Evolutionary conservation across 2,797 vertebrate genomes (phyloP).

Genomic region (Liasis olivaceus): DNA sequence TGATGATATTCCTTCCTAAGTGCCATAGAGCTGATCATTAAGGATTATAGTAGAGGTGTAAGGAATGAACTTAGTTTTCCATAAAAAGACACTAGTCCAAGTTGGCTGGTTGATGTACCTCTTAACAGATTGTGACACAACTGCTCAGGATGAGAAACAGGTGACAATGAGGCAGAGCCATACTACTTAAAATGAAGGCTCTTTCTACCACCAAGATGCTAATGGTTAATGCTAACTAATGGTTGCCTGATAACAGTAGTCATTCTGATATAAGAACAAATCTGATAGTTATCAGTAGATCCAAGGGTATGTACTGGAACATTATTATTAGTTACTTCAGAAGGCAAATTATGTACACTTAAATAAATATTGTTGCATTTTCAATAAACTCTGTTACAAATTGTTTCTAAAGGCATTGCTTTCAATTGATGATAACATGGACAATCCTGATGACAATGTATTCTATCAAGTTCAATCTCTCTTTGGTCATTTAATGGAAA

Average conservation of each 20-base stretch:
- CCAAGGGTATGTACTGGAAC: background rate
- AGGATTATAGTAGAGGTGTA: background rate
- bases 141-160: background rate
- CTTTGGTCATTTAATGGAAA: slow-evolving; percentile 98
- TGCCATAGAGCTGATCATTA: background rate
- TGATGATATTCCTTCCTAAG: background rate
- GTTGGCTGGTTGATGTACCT: background rate
- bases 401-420: slow-evolving; percentile 85
- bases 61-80: background rate
- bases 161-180: background rate
- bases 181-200: background rate
- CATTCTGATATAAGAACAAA: background rate
- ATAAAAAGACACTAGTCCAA: background rate
- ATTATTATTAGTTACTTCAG: background rate
- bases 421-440: slow-evolving; percentile 94
- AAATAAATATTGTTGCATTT: background rate
- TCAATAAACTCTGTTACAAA: background rate
- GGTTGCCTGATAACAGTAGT: background rate
- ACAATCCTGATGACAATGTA: slow-evolving; percentile 97
- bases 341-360: background rate
- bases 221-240: background rate
- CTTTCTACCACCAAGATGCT: background rate
- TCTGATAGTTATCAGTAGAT: background rate
- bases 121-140: background rate
- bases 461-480: slow-evolving; percentile 98